Percentiles rank a stretch among this genome's conserved stretches.
Evolutionary conservation across 30 jellyfish, hydroid and myxozoan genomes (phyloP).

Genomic region (Nemopilema nomurai): DNA sequence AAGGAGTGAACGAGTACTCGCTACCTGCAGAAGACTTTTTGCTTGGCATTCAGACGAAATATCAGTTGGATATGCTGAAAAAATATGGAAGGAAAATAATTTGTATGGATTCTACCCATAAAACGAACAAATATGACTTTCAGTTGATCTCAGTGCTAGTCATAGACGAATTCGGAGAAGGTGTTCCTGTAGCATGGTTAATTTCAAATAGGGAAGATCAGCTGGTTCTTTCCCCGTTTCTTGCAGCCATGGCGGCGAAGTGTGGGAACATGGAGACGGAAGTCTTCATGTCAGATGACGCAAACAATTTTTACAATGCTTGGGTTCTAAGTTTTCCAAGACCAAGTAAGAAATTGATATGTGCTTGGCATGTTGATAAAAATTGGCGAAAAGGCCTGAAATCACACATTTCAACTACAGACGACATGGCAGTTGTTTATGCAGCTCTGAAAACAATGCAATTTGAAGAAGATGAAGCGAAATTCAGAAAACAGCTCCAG

Average conservation of each 20-base stretch:
- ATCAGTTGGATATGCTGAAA: constrained; percentile 7
- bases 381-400: constrained; percentile 27
- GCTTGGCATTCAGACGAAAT: constrained; percentile 16
- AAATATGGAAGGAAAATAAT: constrained; percentile 2
- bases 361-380: constrained; percentile 61
- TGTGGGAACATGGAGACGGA: constrained; percentile 22
- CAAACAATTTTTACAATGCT: constrained; percentile 40
- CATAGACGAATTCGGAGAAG: constrained; percentile 49
- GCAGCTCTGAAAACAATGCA: constrained; percentile 44
- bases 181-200: constrained; percentile 37
- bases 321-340: constrained; percentile 35
- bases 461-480: constrained; percentile 11
- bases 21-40: constrained; percentile 20
- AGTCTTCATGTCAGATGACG: constrained; percentile 52
- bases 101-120: constrained; percentile 40
- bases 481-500: constrained; percentile 30
- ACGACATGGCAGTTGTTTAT: constrained; percentile 38
- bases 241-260: constrained; percentile 47
- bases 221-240: constrained; percentile 35
- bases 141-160: constrained; percentile 28
- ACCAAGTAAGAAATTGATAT: constrained; percentile 28
- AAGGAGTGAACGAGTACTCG: constrained; percentile 20
- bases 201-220: constrained; percentile 51
- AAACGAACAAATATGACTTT: constrained; percentile 44
- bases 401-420: constrained; percentile 19